Conservation (phyloP, 1,140 invertebrate species). For the Cepaea nemoralis region DNA sequence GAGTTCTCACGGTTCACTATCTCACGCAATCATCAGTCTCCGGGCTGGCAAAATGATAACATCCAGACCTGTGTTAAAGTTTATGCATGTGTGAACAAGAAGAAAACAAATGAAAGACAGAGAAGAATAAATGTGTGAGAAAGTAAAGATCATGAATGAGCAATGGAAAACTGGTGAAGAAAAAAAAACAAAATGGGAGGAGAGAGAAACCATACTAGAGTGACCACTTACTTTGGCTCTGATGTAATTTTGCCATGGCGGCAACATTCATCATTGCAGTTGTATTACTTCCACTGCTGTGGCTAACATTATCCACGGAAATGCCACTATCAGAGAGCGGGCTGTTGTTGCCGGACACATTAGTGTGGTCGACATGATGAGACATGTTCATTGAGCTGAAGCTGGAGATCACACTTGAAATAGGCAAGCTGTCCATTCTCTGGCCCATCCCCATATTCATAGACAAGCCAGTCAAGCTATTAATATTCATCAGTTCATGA, state of each 20-base stretch:
- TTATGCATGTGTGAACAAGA: too few species aligned
- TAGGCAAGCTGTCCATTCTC: conserved; percentile 25
- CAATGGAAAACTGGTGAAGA: too few species aligned
- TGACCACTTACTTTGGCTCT: conserved; percentile 21
- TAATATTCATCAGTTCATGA: conserved; percentile 26
- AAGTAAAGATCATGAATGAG: too few species aligned
- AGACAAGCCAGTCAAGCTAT: conserved; percentile 37
- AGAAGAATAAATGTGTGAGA: too few species aligned
- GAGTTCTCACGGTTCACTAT: too few species aligned
- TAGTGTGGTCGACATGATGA: conserved; percentile 42
- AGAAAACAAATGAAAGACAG: too few species aligned
- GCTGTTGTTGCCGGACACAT: conserved; percentile 63
- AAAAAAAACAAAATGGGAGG: too few species aligned
- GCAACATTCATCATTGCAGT: conserved; percentile 85
- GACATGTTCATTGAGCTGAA: conserved; percentile 33
- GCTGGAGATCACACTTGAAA: conserved; percentile 28
- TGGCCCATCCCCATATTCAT: conserved; percentile 28
- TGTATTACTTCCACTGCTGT: conserved; percentile 78
- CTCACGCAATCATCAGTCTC: too few species aligned
- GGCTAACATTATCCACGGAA: conserved; percentile 76
- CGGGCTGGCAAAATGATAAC: too few species aligned
- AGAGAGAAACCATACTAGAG: too few species aligned
- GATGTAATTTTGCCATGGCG: conserved; percentile 79
- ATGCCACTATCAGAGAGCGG: conserved; percentile 72
- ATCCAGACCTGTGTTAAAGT: too few species aligned